Percentiles rank a stretch among this genome's conserved stretches.
These are phyloP conservation scores for Drosophila mauritiana DNA, from an alignment of 1,140 invertebrate genomes.

Conservation along the genomic window DNA sequence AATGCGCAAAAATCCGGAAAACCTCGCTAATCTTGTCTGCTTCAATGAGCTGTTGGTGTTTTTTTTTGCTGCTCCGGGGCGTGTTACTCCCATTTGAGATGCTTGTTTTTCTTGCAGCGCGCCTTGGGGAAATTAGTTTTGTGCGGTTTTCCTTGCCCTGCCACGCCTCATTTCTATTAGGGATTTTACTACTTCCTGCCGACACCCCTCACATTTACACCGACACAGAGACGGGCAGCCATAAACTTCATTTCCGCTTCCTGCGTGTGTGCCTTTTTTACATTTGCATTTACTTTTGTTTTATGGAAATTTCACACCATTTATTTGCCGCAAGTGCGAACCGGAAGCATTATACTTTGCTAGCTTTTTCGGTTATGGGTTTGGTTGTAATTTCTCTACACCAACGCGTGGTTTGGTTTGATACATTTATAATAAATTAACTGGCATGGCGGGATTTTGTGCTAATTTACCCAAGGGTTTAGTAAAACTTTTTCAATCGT, in stretches of 20 bases:
- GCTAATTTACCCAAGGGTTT: not conserved
- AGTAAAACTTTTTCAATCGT: not conserved
- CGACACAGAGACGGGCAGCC: constrained; percentile 26
- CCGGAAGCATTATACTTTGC: constrained; percentile 61
- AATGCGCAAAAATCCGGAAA: constrained; percentile 34
- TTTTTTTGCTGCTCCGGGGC: constrained; percentile 18
- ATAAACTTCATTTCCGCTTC: constrained; percentile 46
- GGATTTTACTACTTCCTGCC: constrained; percentile 79
- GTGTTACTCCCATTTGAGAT: constrained; percentile 33
- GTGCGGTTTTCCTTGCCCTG: constrained; percentile 60
- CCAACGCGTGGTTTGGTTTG: constrained; percentile 34
- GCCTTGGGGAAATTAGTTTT: constrained; percentile 82
- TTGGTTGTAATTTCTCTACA: constrained; percentile 56
- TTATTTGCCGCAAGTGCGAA: constrained; percentile 78
- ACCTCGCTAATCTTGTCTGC: constrained; percentile 66
- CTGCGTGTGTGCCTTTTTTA: constrained; percentile 55
- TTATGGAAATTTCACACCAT: constrained; percentile 82
- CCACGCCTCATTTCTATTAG: constrained; percentile 76
- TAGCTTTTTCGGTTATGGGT: constrained; percentile 11
- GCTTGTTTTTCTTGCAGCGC: constrained; percentile 62
- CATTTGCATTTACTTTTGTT: constrained; percentile 68
- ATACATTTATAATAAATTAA: constrained; percentile 25
- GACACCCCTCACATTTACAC: constrained; percentile 31
- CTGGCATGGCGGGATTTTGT: not conserved
- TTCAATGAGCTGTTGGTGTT: constrained; percentile 63